Conservation (phyloP, 2,113 vertebrate genomes). For the Coryphaenoides rupestris region DNA sequence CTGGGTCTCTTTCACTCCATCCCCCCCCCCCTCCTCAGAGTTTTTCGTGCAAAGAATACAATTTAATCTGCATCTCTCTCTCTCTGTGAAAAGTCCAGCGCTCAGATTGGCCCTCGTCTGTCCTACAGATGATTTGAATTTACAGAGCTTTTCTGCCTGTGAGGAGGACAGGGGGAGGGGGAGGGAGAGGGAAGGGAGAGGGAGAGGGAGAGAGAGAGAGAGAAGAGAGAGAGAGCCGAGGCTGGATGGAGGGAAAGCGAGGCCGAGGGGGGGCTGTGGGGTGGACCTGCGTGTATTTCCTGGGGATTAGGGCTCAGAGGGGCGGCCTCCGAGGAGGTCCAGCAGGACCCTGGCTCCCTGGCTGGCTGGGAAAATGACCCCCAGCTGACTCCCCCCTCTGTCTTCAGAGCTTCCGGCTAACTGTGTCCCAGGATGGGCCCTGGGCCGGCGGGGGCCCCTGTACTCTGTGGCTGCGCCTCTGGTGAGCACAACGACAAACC, state of each 20-base stretch:
- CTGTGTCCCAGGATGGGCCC: slow-evolving; percentile 36
- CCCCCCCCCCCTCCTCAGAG: slow-evolving; percentile 35
- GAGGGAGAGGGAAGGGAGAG: slow-evolving; percentile 29
- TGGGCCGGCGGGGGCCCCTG: neutral
- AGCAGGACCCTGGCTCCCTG: slow-evolving; percentile 60
- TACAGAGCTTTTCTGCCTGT: slow-evolving; percentile 63
- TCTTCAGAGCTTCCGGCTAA: slow-evolving; percentile 43
- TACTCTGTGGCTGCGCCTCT: too few species aligned
- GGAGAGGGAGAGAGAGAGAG: slow-evolving; percentile 17
- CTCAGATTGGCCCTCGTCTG: slow-evolving; percentile 57
- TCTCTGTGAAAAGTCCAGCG: slow-evolving; percentile 63
- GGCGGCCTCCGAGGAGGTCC: slow-evolving; percentile 72
- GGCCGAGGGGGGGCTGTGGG: slow-evolving; percentile 11
- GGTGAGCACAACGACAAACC: too few species aligned
- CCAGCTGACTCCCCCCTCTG: slow-evolving; percentile 58
- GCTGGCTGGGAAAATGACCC: slow-evolving; percentile 76
- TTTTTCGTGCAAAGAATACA: slow-evolving; percentile 72
- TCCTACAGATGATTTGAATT: slow-evolving; percentile 77
- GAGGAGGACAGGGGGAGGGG: slow-evolving; percentile 18
- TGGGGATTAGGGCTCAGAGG: slow-evolving; percentile 73
- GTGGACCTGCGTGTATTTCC: slow-evolving; percentile 73
- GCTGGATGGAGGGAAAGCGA: slow-evolving; percentile 28
- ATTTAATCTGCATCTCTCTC: slow-evolving; percentile 55
- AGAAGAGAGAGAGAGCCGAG: slow-evolving; percentile 16
- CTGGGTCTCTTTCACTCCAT: slow-evolving; percentile 21